phyloP scores from a whole-genome alignment of 2,113 vertebrate species.

The Vulpes lagopus region DNA sequence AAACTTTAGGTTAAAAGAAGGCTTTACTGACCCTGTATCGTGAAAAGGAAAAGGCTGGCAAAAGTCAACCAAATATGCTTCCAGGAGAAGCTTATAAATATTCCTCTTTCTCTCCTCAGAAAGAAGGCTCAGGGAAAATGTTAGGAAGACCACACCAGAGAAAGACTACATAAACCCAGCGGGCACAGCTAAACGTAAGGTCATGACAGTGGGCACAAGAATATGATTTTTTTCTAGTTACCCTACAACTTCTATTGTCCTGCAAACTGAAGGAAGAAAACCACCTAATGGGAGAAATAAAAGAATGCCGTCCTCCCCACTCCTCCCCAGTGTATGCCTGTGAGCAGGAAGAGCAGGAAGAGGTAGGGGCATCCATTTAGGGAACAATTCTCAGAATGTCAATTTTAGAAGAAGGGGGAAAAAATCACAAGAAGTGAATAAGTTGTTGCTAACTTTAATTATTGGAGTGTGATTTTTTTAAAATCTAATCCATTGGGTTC shows the following conservation, averaged over 20 bases:
- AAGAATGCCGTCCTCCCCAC: neutral
- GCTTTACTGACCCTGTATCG: neutral
- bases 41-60: neutral
- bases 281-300: neutral
- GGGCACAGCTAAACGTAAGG: neutral
- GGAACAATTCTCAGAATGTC: neutral
- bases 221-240: neutral
- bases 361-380: neutral
- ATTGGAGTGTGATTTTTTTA: neutral
- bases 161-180: neutral
- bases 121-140: neutral
- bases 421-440: neutral
- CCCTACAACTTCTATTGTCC: neutral
- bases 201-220: neutral
- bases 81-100: neutral
- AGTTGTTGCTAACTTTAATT: neutral
- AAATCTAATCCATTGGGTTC: neutral
- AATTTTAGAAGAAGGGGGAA: neutral
- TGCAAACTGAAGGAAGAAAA: conserved; percentile 6
- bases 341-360: neutral
- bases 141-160: neutral
- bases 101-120: neutral
- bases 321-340: neutral
- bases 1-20: conserved; percentile 15
- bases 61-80: neutral